These are phyloP conservation scores for Burhinus bistriatus DNA, from an alignment of 2,113 vertebrate genomes.

Conservation along the genomic window DNA sequence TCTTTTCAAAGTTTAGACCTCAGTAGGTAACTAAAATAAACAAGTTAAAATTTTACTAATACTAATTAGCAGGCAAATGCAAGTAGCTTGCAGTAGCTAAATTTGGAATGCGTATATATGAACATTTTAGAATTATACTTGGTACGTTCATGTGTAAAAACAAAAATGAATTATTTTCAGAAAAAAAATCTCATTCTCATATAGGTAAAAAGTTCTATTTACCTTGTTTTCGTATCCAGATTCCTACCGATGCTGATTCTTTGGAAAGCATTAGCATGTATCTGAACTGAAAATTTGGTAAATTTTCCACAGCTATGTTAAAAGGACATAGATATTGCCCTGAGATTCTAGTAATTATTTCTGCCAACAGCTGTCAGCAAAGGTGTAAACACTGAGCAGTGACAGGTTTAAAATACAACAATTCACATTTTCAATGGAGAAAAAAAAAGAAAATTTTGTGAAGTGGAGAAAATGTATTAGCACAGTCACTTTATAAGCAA, in stretches of 20 bases:
- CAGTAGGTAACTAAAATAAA: not conserved
- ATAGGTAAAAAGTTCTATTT: not conserved
- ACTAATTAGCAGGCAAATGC: not conserved
- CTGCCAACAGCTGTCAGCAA: not conserved
- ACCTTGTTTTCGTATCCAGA: not conserved
- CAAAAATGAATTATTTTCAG: not conserved
- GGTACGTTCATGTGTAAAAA: not conserved
- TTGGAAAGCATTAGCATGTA: not conserved
- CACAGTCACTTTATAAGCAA: conserved; percentile 55
- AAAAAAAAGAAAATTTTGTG: not conserved
- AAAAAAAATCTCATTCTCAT: not conserved
- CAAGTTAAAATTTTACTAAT: not conserved
- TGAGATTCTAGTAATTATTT: not conserved
- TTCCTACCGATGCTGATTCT: not conserved
- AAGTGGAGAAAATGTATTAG: not conserved
- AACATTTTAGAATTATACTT: not conserved
- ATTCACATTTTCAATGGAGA: not conserved
- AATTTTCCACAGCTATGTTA: not conserved
- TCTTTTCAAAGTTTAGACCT: conserved; percentile 12
- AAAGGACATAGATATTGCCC: not conserved
- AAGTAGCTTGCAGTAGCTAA: not conserved
- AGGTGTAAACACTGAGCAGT: not conserved
- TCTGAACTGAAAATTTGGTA: not conserved
- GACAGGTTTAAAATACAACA: not conserved
- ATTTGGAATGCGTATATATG: not conserved